phyloP scores from a whole-genome alignment of 2,113 vertebrate species.

The Lichenostomus cassidix region DNA sequence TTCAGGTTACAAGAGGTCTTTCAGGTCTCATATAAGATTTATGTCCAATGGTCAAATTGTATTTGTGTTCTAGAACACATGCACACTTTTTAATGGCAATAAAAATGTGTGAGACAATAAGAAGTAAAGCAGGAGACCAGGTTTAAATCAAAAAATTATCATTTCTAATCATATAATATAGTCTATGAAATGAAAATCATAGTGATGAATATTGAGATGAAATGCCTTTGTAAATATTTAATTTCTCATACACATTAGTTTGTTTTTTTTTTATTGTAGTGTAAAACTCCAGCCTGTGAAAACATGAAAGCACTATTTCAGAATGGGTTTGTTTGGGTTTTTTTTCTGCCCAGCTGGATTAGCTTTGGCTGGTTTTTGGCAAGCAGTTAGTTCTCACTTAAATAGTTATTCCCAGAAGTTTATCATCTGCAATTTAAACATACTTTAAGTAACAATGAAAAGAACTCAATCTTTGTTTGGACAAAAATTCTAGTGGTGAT shows the following conservation, averaged over 20 bases:
- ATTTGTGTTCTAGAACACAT: not conserved
- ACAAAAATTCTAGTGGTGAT: not conserved
- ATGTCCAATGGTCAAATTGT: not conserved
- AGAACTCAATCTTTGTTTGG: not conserved
- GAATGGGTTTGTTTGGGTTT: not conserved
- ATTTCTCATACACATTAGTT: not conserved
- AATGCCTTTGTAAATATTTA: not conserved
- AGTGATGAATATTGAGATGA: not conserved
- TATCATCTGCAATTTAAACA: not conserved
- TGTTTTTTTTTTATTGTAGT: not conserved
- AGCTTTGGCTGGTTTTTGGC: not conserved
- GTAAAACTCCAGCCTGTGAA: not conserved
- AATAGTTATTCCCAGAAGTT: not conserved
- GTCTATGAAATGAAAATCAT: not conserved
- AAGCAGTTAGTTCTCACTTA: not conserved
- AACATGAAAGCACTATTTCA: not conserved
- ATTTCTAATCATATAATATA: not conserved
- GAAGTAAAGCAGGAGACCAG: not conserved
- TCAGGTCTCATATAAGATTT: constrained; percentile 18
- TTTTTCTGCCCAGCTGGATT: not conserved
- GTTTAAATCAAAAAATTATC: not conserved
- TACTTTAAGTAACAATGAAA: not conserved
- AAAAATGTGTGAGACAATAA: not conserved
- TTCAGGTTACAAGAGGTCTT: not conserved
- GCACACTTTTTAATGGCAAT: constrained; percentile 9